Conservation (phyloP, 2,888 invertebrate genomes). For the Clusia tigrina region DNA sequence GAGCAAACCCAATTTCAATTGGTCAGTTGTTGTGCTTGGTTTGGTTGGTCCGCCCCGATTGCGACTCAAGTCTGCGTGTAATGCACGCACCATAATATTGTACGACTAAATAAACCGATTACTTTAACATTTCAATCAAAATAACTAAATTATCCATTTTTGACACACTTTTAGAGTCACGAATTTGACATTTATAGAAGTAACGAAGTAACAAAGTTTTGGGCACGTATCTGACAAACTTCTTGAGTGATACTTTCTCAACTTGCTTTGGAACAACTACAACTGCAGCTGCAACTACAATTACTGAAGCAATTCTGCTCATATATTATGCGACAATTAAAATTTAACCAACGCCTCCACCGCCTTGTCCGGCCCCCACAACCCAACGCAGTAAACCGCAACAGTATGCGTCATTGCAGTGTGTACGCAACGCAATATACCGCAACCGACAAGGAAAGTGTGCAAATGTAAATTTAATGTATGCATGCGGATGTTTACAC, state of each 20-base stretch:
- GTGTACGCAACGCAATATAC: no score
- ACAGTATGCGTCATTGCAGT: not conserved
- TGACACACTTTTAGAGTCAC: no score
- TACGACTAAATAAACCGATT: no score
- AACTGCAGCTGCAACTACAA: not conserved
- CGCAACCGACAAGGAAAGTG: not conserved
- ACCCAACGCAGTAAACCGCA: slow-evolving; percentile 2
- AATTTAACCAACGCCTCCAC: not conserved
- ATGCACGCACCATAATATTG: no score
- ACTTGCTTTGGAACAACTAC: not conserved
- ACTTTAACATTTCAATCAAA: no score
- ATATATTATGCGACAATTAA: slow-evolving; percentile 10
- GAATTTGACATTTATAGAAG: not conserved
- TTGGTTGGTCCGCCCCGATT: no score
- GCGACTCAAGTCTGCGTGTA: no score
- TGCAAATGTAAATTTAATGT: not conserved
- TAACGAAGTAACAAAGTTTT: not conserved
- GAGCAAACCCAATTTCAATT: no score
- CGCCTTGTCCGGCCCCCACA: not conserved
- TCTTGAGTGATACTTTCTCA: not conserved
- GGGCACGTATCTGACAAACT: not conserved
- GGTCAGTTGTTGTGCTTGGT: no score
- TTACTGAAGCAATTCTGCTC: slow-evolving; percentile 1
- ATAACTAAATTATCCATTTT: no score
- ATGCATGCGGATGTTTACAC: not conserved